These are phyloP conservation scores for Eidolon dupreanum DNA, from an alignment of 2,797 vertebrate genomes.

Conservation along the genomic window DNA sequence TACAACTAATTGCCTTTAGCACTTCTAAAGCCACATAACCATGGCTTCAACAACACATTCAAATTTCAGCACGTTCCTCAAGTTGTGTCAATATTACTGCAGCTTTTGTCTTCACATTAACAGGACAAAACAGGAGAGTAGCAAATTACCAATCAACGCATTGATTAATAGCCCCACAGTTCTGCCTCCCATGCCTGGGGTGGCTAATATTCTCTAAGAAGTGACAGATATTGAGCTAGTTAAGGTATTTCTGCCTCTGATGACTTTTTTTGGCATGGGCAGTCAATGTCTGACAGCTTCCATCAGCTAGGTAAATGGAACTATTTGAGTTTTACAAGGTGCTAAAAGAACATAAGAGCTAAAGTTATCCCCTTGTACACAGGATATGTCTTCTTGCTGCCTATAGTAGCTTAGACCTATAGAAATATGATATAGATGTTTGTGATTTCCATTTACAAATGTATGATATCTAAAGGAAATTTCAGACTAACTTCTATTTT, in stretches of 20 bases:
- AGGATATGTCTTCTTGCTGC: not conserved
- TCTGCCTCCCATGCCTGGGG: not conserved
- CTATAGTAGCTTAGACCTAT: not conserved
- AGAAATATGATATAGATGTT: not conserved
- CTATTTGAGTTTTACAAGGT: not conserved
- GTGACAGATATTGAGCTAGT: not conserved
- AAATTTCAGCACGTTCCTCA: not conserved
- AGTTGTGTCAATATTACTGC: constrained; percentile 48
- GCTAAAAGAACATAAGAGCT: not conserved
- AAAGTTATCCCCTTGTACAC: not conserved
- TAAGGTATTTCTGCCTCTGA: not conserved
- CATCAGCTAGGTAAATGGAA: not conserved
- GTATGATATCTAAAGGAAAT: not conserved
- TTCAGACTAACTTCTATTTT: constrained; percentile 19
- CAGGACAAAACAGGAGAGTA: not conserved
- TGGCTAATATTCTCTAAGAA: not conserved
- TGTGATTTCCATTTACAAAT: not conserved
- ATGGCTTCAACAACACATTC: constrained; percentile 32
- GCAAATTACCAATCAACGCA: constrained; percentile 38
- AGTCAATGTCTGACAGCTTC: not conserved
- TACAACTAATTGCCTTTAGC: constrained; percentile 65
- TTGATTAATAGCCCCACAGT: constrained; percentile 4
- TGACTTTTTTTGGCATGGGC: not conserved
- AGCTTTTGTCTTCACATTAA: constrained; percentile 44
- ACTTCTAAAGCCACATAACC: constrained; percentile 40